Evolutionary conservation across 2,113 vertebrate genomes (phyloP), one percentile per base, ranked within the genome.

Genomic region (Upupa epops): DNA sequence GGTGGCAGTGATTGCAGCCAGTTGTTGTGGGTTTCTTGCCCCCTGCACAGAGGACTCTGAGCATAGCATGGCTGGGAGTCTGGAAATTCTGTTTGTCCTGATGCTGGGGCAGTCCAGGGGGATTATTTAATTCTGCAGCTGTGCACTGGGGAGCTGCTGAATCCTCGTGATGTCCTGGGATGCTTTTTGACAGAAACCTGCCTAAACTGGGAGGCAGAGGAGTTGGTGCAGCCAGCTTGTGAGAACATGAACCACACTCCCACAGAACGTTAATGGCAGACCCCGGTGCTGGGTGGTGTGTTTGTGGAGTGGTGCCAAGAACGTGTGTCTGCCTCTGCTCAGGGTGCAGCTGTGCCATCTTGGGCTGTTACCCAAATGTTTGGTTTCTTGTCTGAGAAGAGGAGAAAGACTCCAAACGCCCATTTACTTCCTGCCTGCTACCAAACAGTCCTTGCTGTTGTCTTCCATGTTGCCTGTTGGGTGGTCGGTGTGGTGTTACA

Each of bases 251-350:
- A 48, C 54, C 5, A 1, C 8, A 3, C n/a, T 71, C 17, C 37
- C 32, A n/a, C 29, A 70, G 18, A 42, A 42, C 66, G 5, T 51
- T 46, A 32, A 8, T 17, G 37, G 54, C 66, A 31, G 24, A 31
- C 37, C 42, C 37, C 17, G 22, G 13, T 4, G 13, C 32, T 55
- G 4, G 4, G 42, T 28, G 5, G 18, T 2, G 11, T 0, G 21
- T 9, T 5, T 15, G 20, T 32, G 56, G 31, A 58, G 8, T 10
- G 25, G 9, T 56, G 40, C 24, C 24, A 9, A 61, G 48, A 26
- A 6, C 0, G 0, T 26, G 7, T 31, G 19, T 45, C 77, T 56
- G 11, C 40, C 12, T 1, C 0, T 5, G 54, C 37, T 61, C 29
- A 3, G 59, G 75, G 42, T 32, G 66, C 46, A 34, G 9, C 37